Evolutionary conservation across 1,140 invertebrate species (phyloP), one percentile per base, ranked within the genome.

Genomic region (Drosophila punjabiensis): DNA sequence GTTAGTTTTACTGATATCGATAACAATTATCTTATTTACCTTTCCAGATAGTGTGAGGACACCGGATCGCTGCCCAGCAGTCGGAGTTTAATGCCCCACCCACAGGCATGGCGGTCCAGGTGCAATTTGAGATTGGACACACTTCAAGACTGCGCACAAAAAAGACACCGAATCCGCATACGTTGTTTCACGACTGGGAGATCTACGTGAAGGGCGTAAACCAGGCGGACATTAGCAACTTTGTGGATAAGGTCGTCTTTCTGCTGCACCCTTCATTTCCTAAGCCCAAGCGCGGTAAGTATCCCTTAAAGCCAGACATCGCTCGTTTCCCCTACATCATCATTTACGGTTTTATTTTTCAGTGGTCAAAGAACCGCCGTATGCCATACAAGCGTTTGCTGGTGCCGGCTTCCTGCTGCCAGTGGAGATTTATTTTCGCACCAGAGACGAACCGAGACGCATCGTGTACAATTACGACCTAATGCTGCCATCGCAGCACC

Each of bases 171-270:
- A 77, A 89, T 64, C 95, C 95, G 18, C 96, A 98, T 93, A 98
- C 97, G 16, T 99, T 97, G 88, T 99, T 98, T 76, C 98, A 99
- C 94, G 98, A 99, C 93, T 99, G 98, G 98, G 97, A 98, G 93
- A 96, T 99, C n/a, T 99, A 97, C 95, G 97, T 99, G 6, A 95
- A 96, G 60, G 98, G 98, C 65, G 95, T 95, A 76, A 97, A 98
- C 84, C 96, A 96, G 76, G 95, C 96, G 71, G 96, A 97, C 83
- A 98, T 99, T 79, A 95, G 97, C 79, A 95, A 97, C 90, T 99
- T 97, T 95, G 95, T 99, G 45, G 98, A 99, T 55, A 99, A 98
- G 95, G 98, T 99, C 77, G 96, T 99, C 5, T 99, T 99, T 93
- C 94, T 96, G 91, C 95, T 99, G 11, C 98, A 99, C 91, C 96